Evolutionary conservation across 1,140 invertebrate species (phyloP).

Genomic region (Aphelenchoides fujianensis): DNA sequence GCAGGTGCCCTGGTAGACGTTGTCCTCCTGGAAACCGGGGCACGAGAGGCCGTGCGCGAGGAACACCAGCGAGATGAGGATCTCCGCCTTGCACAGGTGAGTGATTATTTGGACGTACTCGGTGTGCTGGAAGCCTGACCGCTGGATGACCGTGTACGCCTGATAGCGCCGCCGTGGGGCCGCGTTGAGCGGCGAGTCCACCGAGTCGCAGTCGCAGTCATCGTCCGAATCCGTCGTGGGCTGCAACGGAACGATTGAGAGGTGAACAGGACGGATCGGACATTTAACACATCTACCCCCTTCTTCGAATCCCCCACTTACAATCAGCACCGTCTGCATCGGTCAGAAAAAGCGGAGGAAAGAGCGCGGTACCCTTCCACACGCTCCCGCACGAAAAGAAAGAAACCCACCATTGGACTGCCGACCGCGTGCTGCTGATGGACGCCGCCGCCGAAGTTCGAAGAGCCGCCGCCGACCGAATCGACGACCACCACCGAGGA

Average conservation of each 20-base stretch:
- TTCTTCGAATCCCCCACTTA: too few species aligned
- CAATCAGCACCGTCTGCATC: too few species aligned
- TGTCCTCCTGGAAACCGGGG: slow-evolving; percentile 54
- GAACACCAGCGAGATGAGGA: slow-evolving; percentile 55
- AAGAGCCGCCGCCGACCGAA: too few species aligned
- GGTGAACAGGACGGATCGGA: too few species aligned
- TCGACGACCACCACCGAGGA: too few species aligned
- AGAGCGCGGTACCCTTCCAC: too few species aligned
- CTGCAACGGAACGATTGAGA: background rate
- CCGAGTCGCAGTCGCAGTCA: slow-evolving; percentile 77
- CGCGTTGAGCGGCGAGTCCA: slow-evolving; percentile 66
- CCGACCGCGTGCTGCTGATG: background rate
- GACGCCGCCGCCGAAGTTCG: too few species aligned
- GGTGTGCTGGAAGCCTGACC: slow-evolving; percentile 57
- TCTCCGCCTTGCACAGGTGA: slow-evolving; percentile 56
- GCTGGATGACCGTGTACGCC: slow-evolving; percentile 59
- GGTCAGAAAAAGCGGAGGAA: too few species aligned
- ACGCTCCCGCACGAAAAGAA: too few species aligned
- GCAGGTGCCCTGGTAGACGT: slow-evolving; percentile 56
- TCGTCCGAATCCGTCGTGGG: slow-evolving; percentile 52
- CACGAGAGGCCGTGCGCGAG: slow-evolving; percentile 55
- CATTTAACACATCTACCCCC: too few species aligned
- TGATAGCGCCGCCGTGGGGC: slow-evolving; percentile 51
- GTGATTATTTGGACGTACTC: slow-evolving; percentile 59
- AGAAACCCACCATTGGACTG: background rate